phyloP scores from a whole-genome alignment of 2,888 invertebrate species.

The Papilio gigon region DNA sequence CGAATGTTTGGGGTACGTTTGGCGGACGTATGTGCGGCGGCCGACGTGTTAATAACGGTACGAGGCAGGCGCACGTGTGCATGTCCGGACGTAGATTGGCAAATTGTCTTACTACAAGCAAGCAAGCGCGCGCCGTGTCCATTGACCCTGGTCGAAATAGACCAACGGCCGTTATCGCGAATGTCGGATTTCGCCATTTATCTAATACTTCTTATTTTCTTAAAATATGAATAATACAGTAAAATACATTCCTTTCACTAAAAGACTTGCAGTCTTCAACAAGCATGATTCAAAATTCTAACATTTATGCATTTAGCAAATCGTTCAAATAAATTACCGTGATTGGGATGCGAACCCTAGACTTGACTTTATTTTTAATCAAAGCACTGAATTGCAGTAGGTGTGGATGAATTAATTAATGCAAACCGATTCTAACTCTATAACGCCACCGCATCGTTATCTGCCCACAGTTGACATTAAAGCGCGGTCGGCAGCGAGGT shows the following conservation, averaged over 20 bases:
- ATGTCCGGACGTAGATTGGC: conserved; percentile 53
- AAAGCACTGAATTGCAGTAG: conserved; percentile 2
- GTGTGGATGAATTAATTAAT: not conserved
- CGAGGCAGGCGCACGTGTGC: conserved; percentile 26
- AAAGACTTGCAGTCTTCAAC: not conserved
- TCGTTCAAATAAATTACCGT: not conserved
- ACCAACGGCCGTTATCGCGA: conserved; percentile 43
- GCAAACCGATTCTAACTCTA: not conserved
- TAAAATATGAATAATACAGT: not conserved
- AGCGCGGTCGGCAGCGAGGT: conserved; percentile 7
- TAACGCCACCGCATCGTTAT: conserved; percentile 16
- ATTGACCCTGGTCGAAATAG: conserved; percentile 54
- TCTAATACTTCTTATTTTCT: not conserved
- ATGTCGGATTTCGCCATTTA: conserved; percentile 22
- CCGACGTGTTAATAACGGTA: conserved; percentile 36
- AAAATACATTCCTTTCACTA: not conserved
- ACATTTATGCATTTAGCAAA: not conserved
- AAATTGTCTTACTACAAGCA: conserved; percentile 57
- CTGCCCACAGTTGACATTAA: conserved; percentile 18
- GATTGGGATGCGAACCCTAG: conserved; percentile 12
- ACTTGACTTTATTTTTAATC: not conserved
- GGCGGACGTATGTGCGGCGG: conserved; percentile 11
- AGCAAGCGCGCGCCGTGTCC: conserved; percentile 50
- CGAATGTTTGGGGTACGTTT: conserved; percentile 31
- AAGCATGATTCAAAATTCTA: no score